Evolutionary conservation across 92 coral and sea anemone genomes (phyloP), one percentile per base, ranked within the genome.

Genomic region (Pocillopora grandis): DNA sequence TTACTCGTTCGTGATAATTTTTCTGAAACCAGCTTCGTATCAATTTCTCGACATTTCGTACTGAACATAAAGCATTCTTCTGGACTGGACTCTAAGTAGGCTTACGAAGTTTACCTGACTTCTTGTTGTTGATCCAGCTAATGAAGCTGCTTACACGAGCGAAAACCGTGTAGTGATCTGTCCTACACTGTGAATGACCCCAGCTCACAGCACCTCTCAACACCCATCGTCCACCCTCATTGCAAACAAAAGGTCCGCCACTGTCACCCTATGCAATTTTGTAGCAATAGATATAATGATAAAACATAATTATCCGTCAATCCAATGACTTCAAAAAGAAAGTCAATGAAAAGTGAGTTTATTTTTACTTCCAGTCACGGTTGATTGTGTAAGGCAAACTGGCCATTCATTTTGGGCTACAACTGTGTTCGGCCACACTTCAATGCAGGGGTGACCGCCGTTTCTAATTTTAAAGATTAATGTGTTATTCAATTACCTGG

Each of bases 171-270:
- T 62, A 91, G 60, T 86, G 83, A 61, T 89, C 88, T 37, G 98
- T 84, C 15, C 85, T 73, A 77, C 95, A 94, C 75, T 13, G 68
- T 2, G 81, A 66, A 55, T 88, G 89, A 35, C 98, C 98, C 98
- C 98, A 94, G 80, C 95, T 91, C 20, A 94, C 98, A 20, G 90
- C 98, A 58, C 98, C 98, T 48, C 94, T 90, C 12, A 94, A 84
- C 1, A 88, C 87, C 84, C 84, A 94, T 65, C 66, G 75, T 49
- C 92, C 87, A 0, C 87, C 77, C 72, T 94, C 98, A 58, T 85
- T 71, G 75, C 98, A 94, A 42, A 90, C 92, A 61, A 94, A 91
- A 13, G 98, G 95, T 0, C 98, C 98, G 20, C 98, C 98, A 49
- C 95, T 91, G 82, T 94, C 98, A 7, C 98, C 95, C 86, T 88